Percentiles rank a stretch among this genome's conserved stretches.
phyloP scores from a whole-genome alignment of 1,140 invertebrate genomes.

The Ptiloglossa arizonensis region DNA sequence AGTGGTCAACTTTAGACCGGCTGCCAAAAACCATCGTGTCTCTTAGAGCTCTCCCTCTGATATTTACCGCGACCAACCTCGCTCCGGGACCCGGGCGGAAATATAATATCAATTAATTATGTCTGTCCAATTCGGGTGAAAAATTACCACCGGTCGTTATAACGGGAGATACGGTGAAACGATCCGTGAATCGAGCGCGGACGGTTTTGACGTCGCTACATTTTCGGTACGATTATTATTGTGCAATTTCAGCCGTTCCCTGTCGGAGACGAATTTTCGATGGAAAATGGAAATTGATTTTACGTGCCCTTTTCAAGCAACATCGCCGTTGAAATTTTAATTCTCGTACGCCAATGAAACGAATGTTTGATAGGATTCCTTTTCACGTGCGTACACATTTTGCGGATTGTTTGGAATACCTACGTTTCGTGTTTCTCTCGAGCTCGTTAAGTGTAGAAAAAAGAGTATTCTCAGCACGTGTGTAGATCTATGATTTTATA shows the following conservation, averaged over 20 bases:
- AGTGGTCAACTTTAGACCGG: not conserved
- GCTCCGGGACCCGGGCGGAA: not conserved
- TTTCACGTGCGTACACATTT: not conserved
- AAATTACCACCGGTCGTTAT: conserved; percentile 14
- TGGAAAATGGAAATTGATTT: conserved; percentile 32
- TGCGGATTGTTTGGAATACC: not conserved
- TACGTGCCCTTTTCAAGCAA: not conserved
- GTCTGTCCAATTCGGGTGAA: conserved; percentile 6
- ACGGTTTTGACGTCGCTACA: conserved; percentile 27
- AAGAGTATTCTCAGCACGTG: no score
- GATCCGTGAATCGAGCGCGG: conserved; percentile 25
- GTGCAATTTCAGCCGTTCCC: conserved; percentile 4
- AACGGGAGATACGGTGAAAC: conserved; percentile 8
- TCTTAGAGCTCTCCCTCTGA: no score
- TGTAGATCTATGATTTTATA: no score
- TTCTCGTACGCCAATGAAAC: not conserved
- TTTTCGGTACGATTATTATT: conserved; percentile 37
- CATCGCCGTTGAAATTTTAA: not conserved
- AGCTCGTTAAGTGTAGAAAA: no score
- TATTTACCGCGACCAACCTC: not conserved
- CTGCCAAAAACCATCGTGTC: not conserved
- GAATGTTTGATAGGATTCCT: not conserved
- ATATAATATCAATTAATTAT: conserved; percentile 43
- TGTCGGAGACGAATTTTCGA: conserved; percentile 6
- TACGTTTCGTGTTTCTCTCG: no score